Base-by-base conservation (phyloP, 2,113 vertebrate species). In the Leptobrachium leishanense region DNA sequence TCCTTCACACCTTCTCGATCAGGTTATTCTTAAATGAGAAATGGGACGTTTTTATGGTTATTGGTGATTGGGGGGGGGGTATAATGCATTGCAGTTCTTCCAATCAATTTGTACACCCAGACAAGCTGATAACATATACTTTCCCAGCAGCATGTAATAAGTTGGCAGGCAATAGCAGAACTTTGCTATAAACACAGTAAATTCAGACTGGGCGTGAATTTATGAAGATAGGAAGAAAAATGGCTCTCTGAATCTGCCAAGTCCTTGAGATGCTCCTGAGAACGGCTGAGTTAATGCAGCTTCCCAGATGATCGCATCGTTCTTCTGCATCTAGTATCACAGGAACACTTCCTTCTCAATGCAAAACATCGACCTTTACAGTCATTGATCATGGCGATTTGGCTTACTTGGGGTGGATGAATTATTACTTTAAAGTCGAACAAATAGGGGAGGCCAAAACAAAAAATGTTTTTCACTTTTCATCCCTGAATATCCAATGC, bases 181-280 rank as follows among this genome's bases (percentile, higher is more conserved):
- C 20, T 31, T 31, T 31, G 20, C 20, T 31, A 31, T 31, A 31
- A 59, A 55, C 15, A 20, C 43, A 20, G 15, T 54, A 31, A 39
- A 68, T 68, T 15, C 42, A 43, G 20, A n/a, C 57, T 62, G n/a
- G 31, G 64, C 46, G 46, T 55, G 50, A 20, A 68, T 20, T 62
- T 3, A n/a, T 65, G n/a, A 67, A 42, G 13, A 57, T 43, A 68
- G 6, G 50, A 59, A 76, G 11, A 65, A 76, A 69, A 70, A 69
- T 7, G 3, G 31, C 10, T 31, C 42, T 31, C 6, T 8, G 43
- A 12, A 8, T 70, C 66, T 44, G 75, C 67, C 75, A 70, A 43
- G 67, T 69, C 67, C 53, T 69, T 77, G 66, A 77, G 42, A 62
- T 46, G 12, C 20, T 73, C 53, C 50, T 73, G 71, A 55, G 71